Conservation (phyloP, 2,797 vertebrate species). For the Prunella strophiata region DNA sequence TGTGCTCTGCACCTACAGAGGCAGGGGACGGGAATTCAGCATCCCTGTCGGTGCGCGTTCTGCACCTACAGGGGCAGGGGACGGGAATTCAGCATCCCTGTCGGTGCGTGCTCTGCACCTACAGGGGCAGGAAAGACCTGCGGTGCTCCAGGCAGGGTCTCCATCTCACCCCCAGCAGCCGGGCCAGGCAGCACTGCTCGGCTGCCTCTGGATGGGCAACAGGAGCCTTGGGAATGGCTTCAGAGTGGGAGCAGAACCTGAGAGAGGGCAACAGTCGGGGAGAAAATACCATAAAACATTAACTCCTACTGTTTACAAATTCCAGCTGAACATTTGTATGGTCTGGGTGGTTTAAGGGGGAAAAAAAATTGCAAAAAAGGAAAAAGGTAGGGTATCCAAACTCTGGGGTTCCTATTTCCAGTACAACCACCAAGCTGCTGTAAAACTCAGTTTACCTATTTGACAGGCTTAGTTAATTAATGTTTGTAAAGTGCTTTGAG, state of each 20-base stretch:
- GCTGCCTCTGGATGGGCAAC: neutral
- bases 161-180: neutral
- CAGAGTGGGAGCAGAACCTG: neutral
- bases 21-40: neutral
- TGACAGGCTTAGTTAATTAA: conserved; percentile 76
- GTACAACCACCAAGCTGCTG: conserved; percentile 37
- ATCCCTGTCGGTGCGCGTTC: rapidly evolving
- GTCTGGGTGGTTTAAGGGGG: neutral
- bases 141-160: neutral
- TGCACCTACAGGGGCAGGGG: neutral
- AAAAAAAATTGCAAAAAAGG: rapidly evolving
- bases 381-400: neutral
- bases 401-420: conserved; percentile 53
- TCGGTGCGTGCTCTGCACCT: rapidly evolving
- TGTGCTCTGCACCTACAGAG: too few relatives aligned
- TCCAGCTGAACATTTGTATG: neutral
- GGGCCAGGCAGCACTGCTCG: neutral
- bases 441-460: conserved; percentile 75
- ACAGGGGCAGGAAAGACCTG: neutral
- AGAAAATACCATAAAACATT: neutral
- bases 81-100: neutral
- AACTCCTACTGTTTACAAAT: neutral
- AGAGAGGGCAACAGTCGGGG: neutral
- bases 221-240: neutral
- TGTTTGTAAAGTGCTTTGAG: conserved; percentile 72